These are phyloP conservation scores for Tetramorium alpestre DNA, from an alignment of 1,140 invertebrate genomes.

Conservation along the genomic window DNA sequence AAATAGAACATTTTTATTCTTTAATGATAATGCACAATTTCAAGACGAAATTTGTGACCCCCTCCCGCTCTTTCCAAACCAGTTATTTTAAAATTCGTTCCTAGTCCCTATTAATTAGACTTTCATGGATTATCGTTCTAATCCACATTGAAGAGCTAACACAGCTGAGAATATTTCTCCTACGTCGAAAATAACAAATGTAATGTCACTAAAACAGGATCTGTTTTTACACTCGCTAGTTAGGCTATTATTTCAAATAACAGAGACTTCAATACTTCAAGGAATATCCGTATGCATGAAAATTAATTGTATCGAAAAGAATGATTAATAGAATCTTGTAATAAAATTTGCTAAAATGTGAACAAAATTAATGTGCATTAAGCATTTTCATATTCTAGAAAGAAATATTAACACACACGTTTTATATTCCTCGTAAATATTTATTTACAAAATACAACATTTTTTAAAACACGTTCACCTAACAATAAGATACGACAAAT, in stretches of 20 bases:
- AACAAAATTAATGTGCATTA: not conserved
- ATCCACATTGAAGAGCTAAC: not conserved
- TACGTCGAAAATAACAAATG: conserved; percentile 47
- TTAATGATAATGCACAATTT: not conserved
- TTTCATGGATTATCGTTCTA: conserved; percentile 19
- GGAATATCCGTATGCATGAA: not conserved
- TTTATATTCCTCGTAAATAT: not conserved
- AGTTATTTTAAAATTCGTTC: conserved; percentile 4
- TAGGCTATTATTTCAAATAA: conserved; percentile 44
- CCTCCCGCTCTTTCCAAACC: not conserved
- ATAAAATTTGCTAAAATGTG: not conserved
- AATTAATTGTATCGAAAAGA: conserved; percentile 2
- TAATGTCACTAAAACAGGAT: conserved; percentile 24
- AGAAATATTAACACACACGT: not conserved
- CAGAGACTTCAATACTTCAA: not conserved
- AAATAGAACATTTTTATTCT: not conserved
- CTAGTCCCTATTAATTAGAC: not conserved
- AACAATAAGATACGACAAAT: not conserved
- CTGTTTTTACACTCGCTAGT: conserved; percentile 17
- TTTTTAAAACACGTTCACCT: not conserved
- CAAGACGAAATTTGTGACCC: not conserved
- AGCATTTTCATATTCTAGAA: not conserved
- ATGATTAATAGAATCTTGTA: not conserved
- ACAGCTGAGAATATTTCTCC: conserved; percentile 49
- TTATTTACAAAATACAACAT: conserved; percentile 2